Conservation (phyloP, 2,888 invertebrate species). For the Eudasyphora cyanicolor region DNA sequence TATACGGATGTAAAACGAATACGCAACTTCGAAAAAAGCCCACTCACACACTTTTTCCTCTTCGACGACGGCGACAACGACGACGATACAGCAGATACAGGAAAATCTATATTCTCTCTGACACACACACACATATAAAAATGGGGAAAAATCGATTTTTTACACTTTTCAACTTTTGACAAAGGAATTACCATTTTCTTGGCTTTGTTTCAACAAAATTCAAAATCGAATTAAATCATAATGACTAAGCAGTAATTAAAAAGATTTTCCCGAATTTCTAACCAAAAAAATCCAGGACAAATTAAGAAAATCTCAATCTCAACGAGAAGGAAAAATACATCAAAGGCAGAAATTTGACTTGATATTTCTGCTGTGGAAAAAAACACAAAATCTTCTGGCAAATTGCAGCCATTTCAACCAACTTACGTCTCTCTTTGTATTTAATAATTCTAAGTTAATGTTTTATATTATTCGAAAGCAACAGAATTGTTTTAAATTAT, state of each 20-base stretch:
- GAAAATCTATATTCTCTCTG: conserved; percentile 67
- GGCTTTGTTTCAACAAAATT: conserved; percentile 22
- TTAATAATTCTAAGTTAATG: conserved; percentile 52
- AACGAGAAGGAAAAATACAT: no score
- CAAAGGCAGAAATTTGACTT: conserved; percentile 11
- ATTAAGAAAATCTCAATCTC: background rate
- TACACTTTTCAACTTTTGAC: conserved; percentile 38
- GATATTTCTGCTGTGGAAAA: background rate
- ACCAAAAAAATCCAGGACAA: background rate
- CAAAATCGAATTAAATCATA: background rate
- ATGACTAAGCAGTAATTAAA: conserved; percentile 5
- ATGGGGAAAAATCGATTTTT: conserved; percentile 70
- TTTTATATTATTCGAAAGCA: conserved; percentile 23
- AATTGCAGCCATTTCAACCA: conserved; percentile 52
- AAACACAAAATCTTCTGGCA: conserved; percentile 29
- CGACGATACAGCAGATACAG: conserved; percentile 63
- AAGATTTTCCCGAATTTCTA: conserved; percentile 2
- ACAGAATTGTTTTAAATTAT: conserved; percentile 39
- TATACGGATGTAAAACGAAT: conserved; percentile 19
- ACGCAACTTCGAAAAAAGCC: conserved; percentile 43
- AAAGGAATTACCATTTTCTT: background rate
- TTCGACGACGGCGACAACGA: no score
- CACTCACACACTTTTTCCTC: conserved; percentile 47
- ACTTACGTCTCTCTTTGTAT: conserved; percentile 78
- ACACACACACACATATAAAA: conserved; percentile 30